Evolutionary conservation across 2,888 invertebrate genomes (phyloP).

Genomic region (Heliconius erato): DNA sequence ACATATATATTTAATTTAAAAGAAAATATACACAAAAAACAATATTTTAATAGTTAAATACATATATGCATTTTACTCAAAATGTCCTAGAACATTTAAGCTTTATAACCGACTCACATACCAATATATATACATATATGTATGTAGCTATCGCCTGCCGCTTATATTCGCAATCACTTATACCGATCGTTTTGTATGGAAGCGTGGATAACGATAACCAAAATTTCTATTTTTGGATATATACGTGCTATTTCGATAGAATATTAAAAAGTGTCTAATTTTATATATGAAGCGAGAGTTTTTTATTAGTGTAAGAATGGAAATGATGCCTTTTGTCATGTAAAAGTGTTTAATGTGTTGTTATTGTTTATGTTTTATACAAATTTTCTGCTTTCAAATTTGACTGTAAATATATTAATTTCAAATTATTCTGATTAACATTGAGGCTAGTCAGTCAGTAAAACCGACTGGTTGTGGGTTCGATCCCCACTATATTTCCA

Average conservation of each 20-base stretch:
- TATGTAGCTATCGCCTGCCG: not conserved
- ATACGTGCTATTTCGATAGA: constrained; percentile 3
- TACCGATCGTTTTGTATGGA: not conserved
- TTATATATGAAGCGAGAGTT: not conserved
- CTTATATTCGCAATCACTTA: constrained; percentile 12
- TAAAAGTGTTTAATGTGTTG: not conserved
- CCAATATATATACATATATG: no score
- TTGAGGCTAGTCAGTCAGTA: no score
- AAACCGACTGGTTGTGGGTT: no score
- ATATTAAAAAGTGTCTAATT: constrained; percentile 3
- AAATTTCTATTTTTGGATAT: constrained; percentile 10
- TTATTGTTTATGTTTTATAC: not conserved
- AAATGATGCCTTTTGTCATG: not conserved
- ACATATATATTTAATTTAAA: not conserved
- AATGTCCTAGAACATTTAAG: no score
- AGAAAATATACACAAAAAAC: no score
- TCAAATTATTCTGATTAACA: not conserved
- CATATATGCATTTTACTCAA: no score
- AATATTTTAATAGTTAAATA: no score
- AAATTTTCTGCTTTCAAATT: not conserved
- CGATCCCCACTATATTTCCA: no score
- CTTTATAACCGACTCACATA: no score
- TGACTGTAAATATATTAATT: not conserved
- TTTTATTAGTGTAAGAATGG: not conserved
- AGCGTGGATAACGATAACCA: constrained; percentile 14